Evolutionary conservation across 2,113 vertebrate species (phyloP).

Genomic region (Tragelaphus scriptus): DNA sequence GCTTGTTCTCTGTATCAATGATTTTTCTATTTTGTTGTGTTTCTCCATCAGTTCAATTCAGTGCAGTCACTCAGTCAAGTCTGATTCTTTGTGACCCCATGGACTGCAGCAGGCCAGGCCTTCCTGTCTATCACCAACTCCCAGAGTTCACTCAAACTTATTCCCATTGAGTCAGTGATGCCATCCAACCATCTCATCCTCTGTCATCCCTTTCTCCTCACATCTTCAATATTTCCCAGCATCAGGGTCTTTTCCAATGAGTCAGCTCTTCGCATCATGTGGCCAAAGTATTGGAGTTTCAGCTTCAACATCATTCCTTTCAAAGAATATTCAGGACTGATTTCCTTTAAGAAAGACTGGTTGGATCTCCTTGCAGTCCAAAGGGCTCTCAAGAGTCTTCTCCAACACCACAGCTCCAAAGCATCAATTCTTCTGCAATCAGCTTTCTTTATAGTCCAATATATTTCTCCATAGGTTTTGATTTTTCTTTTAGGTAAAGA

Average conservation of each 20-base stretch:
- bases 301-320: neutral
- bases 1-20: neutral
- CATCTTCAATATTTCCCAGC: neutral
- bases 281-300: neutral
- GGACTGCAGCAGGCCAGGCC: neutral
- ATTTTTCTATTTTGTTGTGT: neutral
- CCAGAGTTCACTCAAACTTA: neutral
- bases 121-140: neutral
- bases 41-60: neutral
- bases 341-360: neutral
- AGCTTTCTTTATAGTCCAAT: neutral
- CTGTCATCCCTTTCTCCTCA: neutral
- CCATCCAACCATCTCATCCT: neutral
- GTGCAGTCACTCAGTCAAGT: neutral
- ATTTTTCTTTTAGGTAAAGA: neutral
- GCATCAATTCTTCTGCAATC: neutral
- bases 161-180: neutral
- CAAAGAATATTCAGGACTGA: neutral
- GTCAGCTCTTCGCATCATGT: neutral
- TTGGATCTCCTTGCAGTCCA: neutral
- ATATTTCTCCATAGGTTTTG: neutral
- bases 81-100: neutral
- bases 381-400: neutral
- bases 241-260: neutral
- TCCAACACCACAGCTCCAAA: neutral